Conservation (phyloP, 2,113 vertebrate genomes). For the Rattus rattus region DNA sequence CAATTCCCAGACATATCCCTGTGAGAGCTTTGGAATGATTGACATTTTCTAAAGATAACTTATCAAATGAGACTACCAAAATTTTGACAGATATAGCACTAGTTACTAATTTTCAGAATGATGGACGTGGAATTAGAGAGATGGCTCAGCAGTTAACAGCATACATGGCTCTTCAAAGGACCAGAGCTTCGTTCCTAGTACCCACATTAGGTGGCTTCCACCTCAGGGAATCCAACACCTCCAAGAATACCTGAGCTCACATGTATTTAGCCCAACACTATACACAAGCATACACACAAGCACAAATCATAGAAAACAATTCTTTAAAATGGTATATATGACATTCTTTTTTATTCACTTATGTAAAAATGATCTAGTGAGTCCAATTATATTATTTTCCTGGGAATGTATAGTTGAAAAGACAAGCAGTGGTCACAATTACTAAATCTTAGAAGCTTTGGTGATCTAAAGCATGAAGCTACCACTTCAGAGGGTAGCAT, state of each 20-base stretch:
- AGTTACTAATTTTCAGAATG: slow-evolving; percentile 2
- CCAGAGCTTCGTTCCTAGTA: neutral
- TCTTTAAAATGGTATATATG: neutral
- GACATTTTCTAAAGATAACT: slow-evolving; percentile 41
- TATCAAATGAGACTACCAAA: neutral
- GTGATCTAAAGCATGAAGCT: neutral
- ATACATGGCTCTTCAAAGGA: no score
- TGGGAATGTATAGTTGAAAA: neutral
- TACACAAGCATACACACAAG: neutral
- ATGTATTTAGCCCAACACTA: neutral
- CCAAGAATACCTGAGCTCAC: no score
- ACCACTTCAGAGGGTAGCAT: neutral
- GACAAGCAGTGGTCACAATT: neutral
- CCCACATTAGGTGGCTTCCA: no score
- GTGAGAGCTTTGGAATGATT: neutral
- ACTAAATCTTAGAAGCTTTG: neutral
- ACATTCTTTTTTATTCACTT: slow-evolving; percentile 10
- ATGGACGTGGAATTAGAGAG: neutral
- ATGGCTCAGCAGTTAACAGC: neutral
- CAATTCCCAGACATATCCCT: neutral
- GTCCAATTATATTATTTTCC: neutral
- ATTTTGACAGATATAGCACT: neutral
- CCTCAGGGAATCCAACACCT: no score
- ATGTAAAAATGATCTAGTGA: neutral
- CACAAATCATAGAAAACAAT: neutral